phyloP scores from a whole-genome alignment of 1,140 invertebrate species.

The Agrypnia vestita region DNA sequence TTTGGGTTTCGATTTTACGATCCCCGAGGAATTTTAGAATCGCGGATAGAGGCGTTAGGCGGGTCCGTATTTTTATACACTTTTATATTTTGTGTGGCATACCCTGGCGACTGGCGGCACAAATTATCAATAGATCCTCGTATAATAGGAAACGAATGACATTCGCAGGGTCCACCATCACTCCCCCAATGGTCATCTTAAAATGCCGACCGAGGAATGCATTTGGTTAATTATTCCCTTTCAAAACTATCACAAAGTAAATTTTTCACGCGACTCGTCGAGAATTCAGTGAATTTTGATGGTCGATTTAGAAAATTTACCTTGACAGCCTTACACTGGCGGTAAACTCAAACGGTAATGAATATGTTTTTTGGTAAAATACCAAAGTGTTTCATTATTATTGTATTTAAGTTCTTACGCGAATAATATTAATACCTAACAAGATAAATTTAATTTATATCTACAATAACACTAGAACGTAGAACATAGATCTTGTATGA shows the following conservation, averaged over 20 bases:
- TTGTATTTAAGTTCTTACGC: no score
- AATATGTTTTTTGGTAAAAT: not conserved
- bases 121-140: constrained; percentile 49
- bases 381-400: not conserved
- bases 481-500: no score
- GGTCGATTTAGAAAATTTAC: constrained; percentile 10
- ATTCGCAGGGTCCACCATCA: constrained; percentile 9
- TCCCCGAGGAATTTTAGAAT: constrained; percentile 25
- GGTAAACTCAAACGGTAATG: not conserved
- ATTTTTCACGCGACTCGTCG: constrained; percentile 5
- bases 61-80: not conserved
- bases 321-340: not conserved
- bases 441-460: no score
- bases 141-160: constrained; percentile 58
- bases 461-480: no score
- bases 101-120: constrained; percentile 53
- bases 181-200: constrained; percentile 4
- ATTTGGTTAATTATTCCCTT: constrained; percentile 23
- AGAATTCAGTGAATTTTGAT: constrained; percentile 18
- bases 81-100: constrained; percentile 30
- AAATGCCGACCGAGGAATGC: constrained; percentile 12
- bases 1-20: constrained; percentile 40
- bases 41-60: constrained; percentile 20
- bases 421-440: no score
- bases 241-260: not conserved